These are phyloP conservation scores for Blennius ocellaris DNA, from an alignment of 2,113 vertebrate genomes.

Conservation along the genomic window DNA sequence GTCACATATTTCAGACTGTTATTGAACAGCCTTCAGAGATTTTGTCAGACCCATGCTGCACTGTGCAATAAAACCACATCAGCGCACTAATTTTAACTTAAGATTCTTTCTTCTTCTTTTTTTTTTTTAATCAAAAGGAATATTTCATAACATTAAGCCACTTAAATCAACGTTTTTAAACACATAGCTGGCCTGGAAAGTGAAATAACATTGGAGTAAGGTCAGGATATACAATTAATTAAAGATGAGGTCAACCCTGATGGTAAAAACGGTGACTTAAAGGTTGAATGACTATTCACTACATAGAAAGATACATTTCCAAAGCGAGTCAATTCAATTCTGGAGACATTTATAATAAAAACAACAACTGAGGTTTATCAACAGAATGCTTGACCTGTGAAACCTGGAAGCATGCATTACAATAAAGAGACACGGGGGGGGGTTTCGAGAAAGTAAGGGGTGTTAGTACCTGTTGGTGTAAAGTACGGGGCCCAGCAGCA, in stretches of 20 bases:
- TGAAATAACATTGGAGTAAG: too few species aligned
- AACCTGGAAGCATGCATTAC: constrained; percentile 52
- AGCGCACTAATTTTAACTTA: too few species aligned
- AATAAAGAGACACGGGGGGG: constrained; percentile 20
- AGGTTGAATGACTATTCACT: neutral
- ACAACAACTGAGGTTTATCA: neutral
- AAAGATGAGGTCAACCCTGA: neutral
- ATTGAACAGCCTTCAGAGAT: neutral
- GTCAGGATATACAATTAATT: neutral
- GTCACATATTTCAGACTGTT: neutral
- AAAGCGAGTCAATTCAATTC: neutral
- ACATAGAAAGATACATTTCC: constrained; percentile 15
- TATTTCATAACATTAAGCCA: too few species aligned
- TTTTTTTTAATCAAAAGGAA: too few species aligned
- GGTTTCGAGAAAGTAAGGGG: constrained; percentile 36
- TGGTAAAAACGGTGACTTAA: neutral
- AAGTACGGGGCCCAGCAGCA: constrained; percentile 92
- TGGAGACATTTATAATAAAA: neutral
- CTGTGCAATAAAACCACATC: constrained; percentile 2
- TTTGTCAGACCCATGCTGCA: neutral
- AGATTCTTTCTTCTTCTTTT: too few species aligned
- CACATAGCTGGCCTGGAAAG: too few species aligned
- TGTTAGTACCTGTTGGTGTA: constrained; percentile 94
- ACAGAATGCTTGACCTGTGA: constrained; percentile 11
- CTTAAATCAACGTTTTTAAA: too few species aligned